Evolutionary conservation across 2,888 invertebrate genomes (phyloP), one percentile per base, ranked within the genome.

Genomic region (Athrips mouffetella): DNA sequence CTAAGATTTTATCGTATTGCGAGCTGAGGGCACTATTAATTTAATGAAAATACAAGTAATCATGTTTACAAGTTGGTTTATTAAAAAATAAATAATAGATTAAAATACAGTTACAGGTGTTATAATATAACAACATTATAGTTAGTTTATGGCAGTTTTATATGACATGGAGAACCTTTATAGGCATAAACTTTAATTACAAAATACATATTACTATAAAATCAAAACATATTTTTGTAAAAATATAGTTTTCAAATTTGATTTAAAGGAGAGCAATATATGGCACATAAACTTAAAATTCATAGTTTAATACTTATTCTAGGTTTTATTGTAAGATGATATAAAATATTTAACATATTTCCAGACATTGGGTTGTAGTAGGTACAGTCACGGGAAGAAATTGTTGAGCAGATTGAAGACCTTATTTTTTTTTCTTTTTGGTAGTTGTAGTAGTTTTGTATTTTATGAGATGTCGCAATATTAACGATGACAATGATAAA

Each of bases 211-310:
- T 37, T 21, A 37, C 37, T 21, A 37, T 21, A 37, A 18, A 37
- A 11, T 10, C 21, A 20, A 20, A 37, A 20, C 1, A 20, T 11
- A 21, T 37, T 37, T 21, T 21, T 11, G 7, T 21, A 5, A 37
- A 21, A 21, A 11, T 16, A 33, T 2, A 21, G 11, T 37, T 37
- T n/a, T 37, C 37, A 18, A 10, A 1, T 37, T 11, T 11, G 5
- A 31, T 15, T 15, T n/a, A 8, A n/a, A 10, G 18, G 37, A 37
- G 18, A 18, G 18, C 30, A 48, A 40, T 55, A 29, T 67, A 74
- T 74, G 74, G 74, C 74, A 73, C 73, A 58, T 55, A 54, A 57
- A 68, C 59, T 60, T 63, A 64, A 65, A 65, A 60, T 67, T 41
- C 51, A 50, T 45, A 49, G 50, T 52, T 48, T 41, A n/a, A 27